Base-by-base conservation (phyloP, 2,113 vertebrate species). In the Coreoperca whiteheadi region DNA sequence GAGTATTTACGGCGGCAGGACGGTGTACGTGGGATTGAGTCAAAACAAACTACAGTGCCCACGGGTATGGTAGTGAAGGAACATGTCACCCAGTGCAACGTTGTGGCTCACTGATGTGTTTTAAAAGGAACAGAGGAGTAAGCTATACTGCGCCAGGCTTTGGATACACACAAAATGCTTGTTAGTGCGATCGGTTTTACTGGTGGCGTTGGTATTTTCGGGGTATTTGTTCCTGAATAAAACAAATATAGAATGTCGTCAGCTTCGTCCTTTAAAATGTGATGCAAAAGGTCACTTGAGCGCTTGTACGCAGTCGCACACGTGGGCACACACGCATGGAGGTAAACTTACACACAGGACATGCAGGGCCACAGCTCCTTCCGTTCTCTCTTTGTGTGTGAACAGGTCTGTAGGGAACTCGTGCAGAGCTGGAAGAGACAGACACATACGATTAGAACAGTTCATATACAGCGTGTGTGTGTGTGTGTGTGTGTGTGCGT, bases 401-500 rank as follows among this genome's bases (percentile, higher is more conserved):
- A 99, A 99, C 94, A 98, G 94, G 93, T 99, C 97, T 51, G 89
- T 94, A 0, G 97, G 97, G 90, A 99, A 98, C 86, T 99, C 97
- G 23, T 97, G 96, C 82, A 99, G 94, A 86, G 97, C 97, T 99
- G 93, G 28, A 95, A 90, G 79, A 94, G 25, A 91, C 15, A 88
- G 81, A 93, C 77, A 90, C 28, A 83, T 10, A 20, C 10, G 9
- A 11, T 93, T 43, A 90, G 53, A 41, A 50, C 74, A 18, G 32
- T 25, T 75, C n/a, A 84, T 18, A 12, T 43, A 57, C 25, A 25
- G 57, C 23, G 1, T 54, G 23, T 63, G 5, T 34, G 8, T 56
- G 8, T 1, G 37, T 79, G 4, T 48, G 9, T 23, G 2, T 48
- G 15, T 59, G 2, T 1, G 37, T 75, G 4, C 37, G 10, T 23